phyloP scores from a whole-genome alignment of 2,797 vertebrate genomes.

The Garrulus glandarius region DNA sequence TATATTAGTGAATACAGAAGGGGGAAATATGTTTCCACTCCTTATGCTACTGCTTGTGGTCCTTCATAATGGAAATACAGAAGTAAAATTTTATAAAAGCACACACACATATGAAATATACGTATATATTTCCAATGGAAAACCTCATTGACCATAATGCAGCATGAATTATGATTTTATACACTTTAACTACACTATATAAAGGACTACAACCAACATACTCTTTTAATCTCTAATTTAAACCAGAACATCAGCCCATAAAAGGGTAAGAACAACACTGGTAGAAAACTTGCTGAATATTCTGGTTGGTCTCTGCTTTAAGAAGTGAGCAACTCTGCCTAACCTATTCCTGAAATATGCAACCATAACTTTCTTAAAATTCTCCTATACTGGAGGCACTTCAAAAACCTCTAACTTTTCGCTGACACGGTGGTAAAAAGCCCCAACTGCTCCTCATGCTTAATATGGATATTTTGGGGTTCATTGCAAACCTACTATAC shows the following conservation, averaged over 20 bases:
- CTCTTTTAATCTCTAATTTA: background rate
- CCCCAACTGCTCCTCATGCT: fast-evolving
- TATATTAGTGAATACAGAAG: background rate
- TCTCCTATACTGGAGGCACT: background rate
- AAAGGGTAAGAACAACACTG: background rate
- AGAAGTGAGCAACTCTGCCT: background rate
- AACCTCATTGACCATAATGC: background rate
- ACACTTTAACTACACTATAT: background rate
- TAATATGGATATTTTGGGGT: background rate
- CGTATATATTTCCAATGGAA: background rate
- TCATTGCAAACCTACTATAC: background rate
- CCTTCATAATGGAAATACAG: background rate
- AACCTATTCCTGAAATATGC: background rate
- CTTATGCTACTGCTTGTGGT: background rate
- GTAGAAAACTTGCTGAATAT: background rate
- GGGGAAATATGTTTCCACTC: background rate
- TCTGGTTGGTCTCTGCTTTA: background rate
- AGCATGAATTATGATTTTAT: background rate
- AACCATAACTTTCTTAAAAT: background rate
- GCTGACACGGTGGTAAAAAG: background rate
- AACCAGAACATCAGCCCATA: background rate
- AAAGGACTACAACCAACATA: background rate
- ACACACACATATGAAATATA: background rate
- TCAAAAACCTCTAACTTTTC: background rate
- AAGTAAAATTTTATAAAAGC: background rate